phyloP scores from a whole-genome alignment of 2,797 vertebrate species.

The Rhinoraja longicauda region DNA sequence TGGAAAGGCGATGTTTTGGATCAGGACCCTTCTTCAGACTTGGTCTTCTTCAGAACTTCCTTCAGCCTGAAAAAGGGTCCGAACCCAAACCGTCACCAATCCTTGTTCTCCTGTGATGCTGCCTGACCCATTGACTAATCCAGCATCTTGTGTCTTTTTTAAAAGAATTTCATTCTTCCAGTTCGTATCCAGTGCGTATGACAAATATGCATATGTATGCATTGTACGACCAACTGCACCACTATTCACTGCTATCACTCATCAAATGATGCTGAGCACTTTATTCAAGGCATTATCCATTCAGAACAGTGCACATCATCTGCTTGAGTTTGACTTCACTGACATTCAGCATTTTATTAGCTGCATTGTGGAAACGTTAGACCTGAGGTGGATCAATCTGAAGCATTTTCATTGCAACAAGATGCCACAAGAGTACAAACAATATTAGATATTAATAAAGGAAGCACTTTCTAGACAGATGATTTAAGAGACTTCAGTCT shows the following conservation, averaged over 20 bases:
- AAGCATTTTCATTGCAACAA: background rate
- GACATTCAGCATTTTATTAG: background rate
- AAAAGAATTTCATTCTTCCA: too few species aligned
- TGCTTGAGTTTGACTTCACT: background rate
- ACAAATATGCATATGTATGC: too few species aligned
- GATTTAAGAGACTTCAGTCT: background rate
- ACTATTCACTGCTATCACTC: background rate
- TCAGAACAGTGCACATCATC: background rate
- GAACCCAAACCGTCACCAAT: too few species aligned
- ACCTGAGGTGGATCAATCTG: background rate
- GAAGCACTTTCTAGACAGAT: background rate
- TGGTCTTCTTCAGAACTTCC: too few species aligned
- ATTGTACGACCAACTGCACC: background rate
- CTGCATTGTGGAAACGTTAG: too few species aligned
- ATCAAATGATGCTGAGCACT: background rate
- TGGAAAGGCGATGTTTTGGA: too few species aligned
- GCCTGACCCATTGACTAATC: too few species aligned
- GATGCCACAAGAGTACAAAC: background rate
- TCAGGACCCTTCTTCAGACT: too few species aligned
- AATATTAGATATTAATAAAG: background rate
- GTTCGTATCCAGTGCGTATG: too few species aligned
- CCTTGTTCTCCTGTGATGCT: too few species aligned
- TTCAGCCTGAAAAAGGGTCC: too few species aligned
- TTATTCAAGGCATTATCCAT: background rate
- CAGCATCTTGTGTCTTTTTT: too few species aligned